Base-by-base conservation (phyloP, 2,888 invertebrate species). In the Mythimna albipuncta region DNA sequence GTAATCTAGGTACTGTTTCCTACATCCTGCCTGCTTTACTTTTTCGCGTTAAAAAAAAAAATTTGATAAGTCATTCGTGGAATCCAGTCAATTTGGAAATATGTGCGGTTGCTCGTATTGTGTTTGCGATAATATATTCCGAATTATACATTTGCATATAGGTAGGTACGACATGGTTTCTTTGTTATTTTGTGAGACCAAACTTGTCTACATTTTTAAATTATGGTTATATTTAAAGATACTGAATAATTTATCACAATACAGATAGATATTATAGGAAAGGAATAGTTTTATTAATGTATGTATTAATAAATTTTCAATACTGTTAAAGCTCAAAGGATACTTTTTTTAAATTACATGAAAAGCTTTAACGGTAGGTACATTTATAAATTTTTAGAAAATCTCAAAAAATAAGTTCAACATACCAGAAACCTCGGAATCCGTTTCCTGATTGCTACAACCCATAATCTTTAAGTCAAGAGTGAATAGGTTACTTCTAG, bases 11-110 rank as follows among this genome's bases (percentile, higher is more conserved):
- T 16, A 55, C 21, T 19, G 32, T 50, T 47, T 68, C 21, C 77
- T 26, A 44, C 50, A 55, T 77, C 77, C 75, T 69, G 69, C 16
- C 11, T 55, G 2, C 44, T 67, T 32, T 50, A 54, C 4, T 41
- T 47, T 59, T 68, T 77, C 21, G 61, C 54, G 61, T 55, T n/a
- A 44, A 38, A 21, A 59, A 47, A 47, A 2, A 47, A 47, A 47
- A 47, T 54, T 54, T 61, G 74, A 75, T 75, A 75, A 77, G 54
- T 59, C 55, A 59, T 77, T 50, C 69, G 6, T 26, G 54, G 77
- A 75, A 75, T 50, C 50, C 26, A 19, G 59, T 32, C 6, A 32
- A 44, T 58, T 64, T 58, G 41, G 38, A 26, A 44, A 50, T 50
- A 35, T 6, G 9, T 19, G 4, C 19, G 9, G n/a, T 21, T 44